Conservation (phyloP, 2,797 vertebrate genomes). For the Premnoplex brunnescens region DNA sequence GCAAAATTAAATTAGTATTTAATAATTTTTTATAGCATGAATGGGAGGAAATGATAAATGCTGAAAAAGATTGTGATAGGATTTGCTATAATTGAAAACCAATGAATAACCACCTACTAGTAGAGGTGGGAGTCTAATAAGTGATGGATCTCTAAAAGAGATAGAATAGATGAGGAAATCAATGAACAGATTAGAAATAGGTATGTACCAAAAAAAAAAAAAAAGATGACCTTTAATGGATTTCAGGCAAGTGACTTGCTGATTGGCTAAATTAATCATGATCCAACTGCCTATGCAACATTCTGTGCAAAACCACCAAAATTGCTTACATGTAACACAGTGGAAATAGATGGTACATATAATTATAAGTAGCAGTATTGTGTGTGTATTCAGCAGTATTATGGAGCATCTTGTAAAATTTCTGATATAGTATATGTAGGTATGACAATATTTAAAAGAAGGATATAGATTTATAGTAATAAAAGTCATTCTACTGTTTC, state of each 20-base stretch:
- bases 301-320: slow-evolving; percentile 32
- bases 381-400: neutral
- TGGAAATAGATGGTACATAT: neutral
- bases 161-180: slow-evolving; percentile 28
- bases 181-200: slow-evolving; percentile 45
- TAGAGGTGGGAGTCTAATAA: slow-evolving; percentile 53
- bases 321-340: neutral
- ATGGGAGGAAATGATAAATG: slow-evolving; percentile 54
- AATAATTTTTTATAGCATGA: slow-evolving; percentile 57
- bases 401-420: neutral
- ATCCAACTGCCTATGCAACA: neutral
- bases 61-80: slow-evolving; percentile 39
- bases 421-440: neutral
- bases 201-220: neutral
- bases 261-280: slow-evolving; percentile 59
- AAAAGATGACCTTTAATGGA: slow-evolving; percentile 34
- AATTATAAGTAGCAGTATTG: neutral
- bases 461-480: slow-evolving; percentile 60
- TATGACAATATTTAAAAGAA: slow-evolving; percentile 49
- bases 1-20: slow-evolving; percentile 57
- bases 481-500: slow-evolving; percentile 72
- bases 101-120: slow-evolving; percentile 48
- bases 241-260: slow-evolving; percentile 21
- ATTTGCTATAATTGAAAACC: slow-evolving; percentile 53
- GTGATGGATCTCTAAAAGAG: slow-evolving; percentile 37